A percentile compares a stretch with the other conserved stretches of the same genome.
These are phyloP conservation scores for Tor tambroides DNA, from an alignment of 2,113 vertebrate genomes.

Conservation along the genomic window DNA sequence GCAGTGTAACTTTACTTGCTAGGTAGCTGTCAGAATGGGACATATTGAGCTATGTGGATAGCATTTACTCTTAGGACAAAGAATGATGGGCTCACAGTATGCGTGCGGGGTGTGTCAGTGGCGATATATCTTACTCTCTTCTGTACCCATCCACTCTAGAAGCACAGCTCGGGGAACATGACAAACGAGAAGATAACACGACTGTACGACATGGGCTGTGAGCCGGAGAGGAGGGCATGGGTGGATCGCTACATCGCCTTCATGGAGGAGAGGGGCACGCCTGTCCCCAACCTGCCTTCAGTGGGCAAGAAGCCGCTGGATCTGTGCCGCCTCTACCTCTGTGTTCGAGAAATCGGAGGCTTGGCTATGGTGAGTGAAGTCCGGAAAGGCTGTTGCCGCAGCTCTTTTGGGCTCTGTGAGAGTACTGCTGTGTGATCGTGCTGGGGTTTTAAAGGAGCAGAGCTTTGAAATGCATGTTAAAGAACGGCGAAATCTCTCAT, in stretches of 20 bases:
- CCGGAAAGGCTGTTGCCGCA: not conserved
- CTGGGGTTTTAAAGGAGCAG: not conserved
- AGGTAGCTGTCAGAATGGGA: not conserved
- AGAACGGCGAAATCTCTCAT: not conserved
- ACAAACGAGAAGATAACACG: constrained; percentile 89
- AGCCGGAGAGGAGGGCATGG: constrained; percentile 88
- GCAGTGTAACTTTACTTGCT: not conserved
- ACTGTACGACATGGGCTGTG: constrained; percentile 88
- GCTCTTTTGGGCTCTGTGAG: not conserved
- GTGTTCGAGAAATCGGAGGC: constrained; percentile 90
- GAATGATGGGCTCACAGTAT: not conserved
- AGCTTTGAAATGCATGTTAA: constrained; percentile 8
- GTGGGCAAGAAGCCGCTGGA: constrained; percentile 94
- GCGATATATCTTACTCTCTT: not conserved
- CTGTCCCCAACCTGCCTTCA: constrained; percentile 84
- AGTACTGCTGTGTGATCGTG: not conserved
- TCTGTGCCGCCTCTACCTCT: constrained; percentile 89
- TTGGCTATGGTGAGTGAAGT: constrained; percentile 87
- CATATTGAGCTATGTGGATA: not conserved
- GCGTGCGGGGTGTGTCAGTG: not conserved
- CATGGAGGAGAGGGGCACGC: constrained; percentile 92
- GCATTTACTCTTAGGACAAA: not conserved
- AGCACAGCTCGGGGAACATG: constrained; percentile 85
- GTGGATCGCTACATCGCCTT: constrained; percentile 90
- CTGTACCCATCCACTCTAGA: constrained; percentile 72